Percentiles rank a stretch among this genome's conserved stretches.
Conservation (phyloP, 2,888 invertebrate species). For the Eupithecia exiguata region DNA sequence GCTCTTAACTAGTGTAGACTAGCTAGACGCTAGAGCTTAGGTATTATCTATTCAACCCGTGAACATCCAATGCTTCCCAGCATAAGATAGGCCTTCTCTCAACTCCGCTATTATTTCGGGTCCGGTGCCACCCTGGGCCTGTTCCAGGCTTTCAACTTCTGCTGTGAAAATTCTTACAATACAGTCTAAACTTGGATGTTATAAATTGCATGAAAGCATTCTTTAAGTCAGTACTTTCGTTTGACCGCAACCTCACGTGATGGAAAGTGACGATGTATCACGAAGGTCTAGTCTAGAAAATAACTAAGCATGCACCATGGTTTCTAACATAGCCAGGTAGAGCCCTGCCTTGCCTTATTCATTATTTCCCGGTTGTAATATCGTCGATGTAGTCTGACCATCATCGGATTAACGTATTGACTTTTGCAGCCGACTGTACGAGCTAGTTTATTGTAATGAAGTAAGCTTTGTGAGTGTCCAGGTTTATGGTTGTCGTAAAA, state of each 20-base stretch:
- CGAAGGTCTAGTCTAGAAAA: no score
- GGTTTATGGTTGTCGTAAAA: conserved; percentile 78
- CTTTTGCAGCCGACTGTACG: conserved; percentile 21
- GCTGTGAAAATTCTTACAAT: no score
- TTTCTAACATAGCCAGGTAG: no score
- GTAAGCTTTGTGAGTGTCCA: conserved; percentile 65
- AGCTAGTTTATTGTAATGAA: conserved; percentile 59
- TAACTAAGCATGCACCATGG: no score
- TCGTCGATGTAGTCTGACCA: not conserved
- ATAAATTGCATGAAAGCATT: no score
- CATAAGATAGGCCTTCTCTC: not conserved
- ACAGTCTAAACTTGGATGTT: no score
- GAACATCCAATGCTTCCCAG: no score
- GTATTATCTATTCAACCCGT: not conserved
- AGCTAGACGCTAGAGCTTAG: not conserved
- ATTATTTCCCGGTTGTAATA: not conserved
- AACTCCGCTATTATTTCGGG: not conserved
- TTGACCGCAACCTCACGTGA: no score
- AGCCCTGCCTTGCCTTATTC: not conserved
- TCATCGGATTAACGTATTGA: not conserved
- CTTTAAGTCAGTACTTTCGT: no score
- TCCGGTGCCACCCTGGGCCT: not conserved
- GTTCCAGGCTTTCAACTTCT: not conserved
- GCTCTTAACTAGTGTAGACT: not conserved
- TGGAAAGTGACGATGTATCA: no score